Conservation (phyloP, 2,113 vertebrate genomes). For the Helogale parvula region DNA sequence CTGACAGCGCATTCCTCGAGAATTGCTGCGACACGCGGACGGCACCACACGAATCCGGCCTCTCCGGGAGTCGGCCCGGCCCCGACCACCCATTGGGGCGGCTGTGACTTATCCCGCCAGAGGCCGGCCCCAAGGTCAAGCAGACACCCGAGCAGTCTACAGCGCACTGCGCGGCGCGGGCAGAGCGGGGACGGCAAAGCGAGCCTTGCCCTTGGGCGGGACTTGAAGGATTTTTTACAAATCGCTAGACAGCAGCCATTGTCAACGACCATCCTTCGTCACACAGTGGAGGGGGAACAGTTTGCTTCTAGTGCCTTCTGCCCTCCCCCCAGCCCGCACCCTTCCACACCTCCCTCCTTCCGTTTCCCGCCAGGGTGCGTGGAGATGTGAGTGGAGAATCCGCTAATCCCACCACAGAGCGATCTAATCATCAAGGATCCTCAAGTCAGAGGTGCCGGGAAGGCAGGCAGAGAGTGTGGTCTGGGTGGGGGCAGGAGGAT, state of each 20-base stretch:
- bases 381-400: fast-evolving
- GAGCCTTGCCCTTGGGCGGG: not conserved
- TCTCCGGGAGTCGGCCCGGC: not conserved
- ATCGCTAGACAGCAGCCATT: not conserved
- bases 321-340: fast-evolving
- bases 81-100: not conserved
- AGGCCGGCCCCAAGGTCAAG: not conserved
- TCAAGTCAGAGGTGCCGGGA: too few relatives aligned
- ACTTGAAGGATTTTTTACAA: too few relatives aligned
- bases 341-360: fast-evolving
- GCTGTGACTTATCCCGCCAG: not conserved
- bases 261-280: not conserved
- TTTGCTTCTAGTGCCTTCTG: not conserved
- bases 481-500: not conserved
- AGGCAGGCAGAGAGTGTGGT: fast-evolving
- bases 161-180: fast-evolving
- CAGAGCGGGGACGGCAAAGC: not conserved
- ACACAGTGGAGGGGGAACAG: fast-evolving
- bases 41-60: not conserved
- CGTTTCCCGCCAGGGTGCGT: fast-evolving
- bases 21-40: not conserved
- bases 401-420: fast-evolving
- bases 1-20: not conserved
- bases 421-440: not conserved
- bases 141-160: not conserved